These are phyloP conservation scores for Hesperophylax magnus DNA, from an alignment of 1,140 invertebrate species.

Conservation along the genomic window DNA sequence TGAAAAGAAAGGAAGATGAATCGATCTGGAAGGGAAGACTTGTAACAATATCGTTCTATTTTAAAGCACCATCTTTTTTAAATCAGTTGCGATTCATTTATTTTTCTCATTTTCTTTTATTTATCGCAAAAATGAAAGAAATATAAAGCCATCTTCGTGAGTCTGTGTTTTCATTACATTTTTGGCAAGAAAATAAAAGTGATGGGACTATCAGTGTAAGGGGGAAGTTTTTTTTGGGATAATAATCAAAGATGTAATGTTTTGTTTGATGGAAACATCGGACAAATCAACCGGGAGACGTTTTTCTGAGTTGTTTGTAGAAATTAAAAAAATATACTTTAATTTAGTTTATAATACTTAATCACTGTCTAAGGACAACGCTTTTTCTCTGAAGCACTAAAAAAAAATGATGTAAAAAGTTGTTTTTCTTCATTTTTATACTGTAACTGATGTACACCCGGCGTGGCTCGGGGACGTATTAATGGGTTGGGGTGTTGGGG, in stretches of 20 bases:
- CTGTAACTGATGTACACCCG: no score
- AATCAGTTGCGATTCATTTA: slow-evolving; percentile 56
- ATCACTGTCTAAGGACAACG: no score
- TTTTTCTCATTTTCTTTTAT: slow-evolving; percentile 52
- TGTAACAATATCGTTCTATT: slow-evolving; percentile 7
- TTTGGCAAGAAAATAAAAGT: slow-evolving; percentile 4
- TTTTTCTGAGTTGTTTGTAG: no score
- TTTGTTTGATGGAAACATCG: background rate
- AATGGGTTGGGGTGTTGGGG: no score
- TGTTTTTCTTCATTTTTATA: no score
- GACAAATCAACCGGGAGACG: background rate
- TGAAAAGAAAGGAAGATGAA: slow-evolving; percentile 17
- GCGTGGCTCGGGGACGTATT: no score
- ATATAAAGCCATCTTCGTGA: slow-evolving; percentile 39
- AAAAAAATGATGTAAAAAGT: no score
- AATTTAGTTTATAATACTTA: no score
- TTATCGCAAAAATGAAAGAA: slow-evolving; percentile 48
- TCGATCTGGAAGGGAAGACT: background rate
- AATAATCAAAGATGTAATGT: background rate
- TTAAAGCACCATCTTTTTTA: slow-evolving; percentile 53
- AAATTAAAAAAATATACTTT: no score
- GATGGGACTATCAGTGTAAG: background rate
- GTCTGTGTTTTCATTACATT: slow-evolving; percentile 14
- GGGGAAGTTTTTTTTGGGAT: background rate
- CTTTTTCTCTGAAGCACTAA: no score